Conservation (phyloP, 2,797 vertebrate genomes). For the Gastrophryne carolinensis region DNA sequence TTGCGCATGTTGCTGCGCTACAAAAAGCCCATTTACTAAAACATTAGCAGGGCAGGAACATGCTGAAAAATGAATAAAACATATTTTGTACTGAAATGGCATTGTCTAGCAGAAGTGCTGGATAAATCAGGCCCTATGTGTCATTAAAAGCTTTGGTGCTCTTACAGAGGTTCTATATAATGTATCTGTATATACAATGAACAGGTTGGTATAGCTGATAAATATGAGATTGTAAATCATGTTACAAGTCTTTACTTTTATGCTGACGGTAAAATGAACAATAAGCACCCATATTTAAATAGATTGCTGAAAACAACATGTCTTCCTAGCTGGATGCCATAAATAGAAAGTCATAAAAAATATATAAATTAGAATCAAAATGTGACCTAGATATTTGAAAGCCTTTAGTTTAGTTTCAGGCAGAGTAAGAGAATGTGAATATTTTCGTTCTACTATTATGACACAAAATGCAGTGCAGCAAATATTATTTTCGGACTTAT, state of each 20-base stretch:
- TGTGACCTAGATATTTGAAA: constrained; percentile 47
- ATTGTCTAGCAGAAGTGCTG: too few species aligned
- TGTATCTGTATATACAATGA: too few species aligned
- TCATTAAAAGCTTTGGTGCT: too few species aligned
- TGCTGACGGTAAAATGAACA: not conserved
- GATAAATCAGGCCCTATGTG: too few species aligned
- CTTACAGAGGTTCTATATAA: too few species aligned
- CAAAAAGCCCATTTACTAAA: too few species aligned
- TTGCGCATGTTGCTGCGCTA: too few species aligned
- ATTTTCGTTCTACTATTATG: constrained; percentile 24
- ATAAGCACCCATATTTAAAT: constrained; percentile 7
- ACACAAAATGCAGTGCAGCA: not conserved
- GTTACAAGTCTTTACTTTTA: not conserved
- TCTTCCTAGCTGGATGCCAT: constrained; percentile 26
- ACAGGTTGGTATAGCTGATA: not conserved
- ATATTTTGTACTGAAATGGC: too few species aligned
- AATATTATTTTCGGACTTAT: not conserved
- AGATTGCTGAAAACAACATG: constrained; percentile 25
- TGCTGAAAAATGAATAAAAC: too few species aligned
- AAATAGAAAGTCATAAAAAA: constrained; percentile 47
- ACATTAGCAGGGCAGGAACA: too few species aligned
- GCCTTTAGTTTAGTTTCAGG: constrained; percentile 8
- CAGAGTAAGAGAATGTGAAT: not conserved
- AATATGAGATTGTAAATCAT: not conserved
- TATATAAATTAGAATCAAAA: constrained; percentile 51